Percentiles rank a stretch among this genome's conserved stretches.
Conservation (phyloP, 2,797 vertebrate genomes). For the Coccyzus lansbergi region DNA sequence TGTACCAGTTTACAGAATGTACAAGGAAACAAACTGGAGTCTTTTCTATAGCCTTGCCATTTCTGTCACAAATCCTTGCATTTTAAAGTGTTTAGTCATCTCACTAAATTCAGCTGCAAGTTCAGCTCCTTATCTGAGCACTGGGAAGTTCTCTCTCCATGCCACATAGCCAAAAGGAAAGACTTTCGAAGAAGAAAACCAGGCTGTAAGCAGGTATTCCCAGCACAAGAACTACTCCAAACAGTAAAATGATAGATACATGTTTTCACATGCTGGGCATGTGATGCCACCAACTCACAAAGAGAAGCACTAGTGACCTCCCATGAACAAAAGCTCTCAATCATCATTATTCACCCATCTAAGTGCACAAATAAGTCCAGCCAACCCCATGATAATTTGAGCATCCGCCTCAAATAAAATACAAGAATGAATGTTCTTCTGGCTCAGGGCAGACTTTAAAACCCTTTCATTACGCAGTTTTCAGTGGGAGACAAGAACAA, state of each 20-base stretch:
- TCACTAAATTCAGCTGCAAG: neutral
- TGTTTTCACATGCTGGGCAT: neutral
- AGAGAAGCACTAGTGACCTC: neutral
- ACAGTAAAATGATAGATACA: neutral
- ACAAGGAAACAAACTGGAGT: neutral
- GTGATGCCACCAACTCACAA: neutral
- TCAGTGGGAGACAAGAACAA: neutral
- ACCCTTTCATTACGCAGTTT: neutral
- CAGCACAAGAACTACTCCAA: neutral
- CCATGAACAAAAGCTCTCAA: neutral
- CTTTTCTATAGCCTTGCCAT: neutral
- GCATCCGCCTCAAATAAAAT: neutral
- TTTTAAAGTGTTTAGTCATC: neutral
- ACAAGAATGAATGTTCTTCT: neutral
- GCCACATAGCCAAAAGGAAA: neutral
- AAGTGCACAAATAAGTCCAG: neutral
- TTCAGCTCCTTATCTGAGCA: neutral
- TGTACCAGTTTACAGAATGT: neutral
- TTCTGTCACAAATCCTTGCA: neutral
- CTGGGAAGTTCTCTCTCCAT: neutral
- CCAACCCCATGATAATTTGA: neutral
- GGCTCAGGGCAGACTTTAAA: neutral
- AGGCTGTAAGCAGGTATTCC: neutral
- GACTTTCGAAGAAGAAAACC: neutral
- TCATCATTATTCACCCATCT: neutral